Percentiles rank a stretch among this genome's conserved stretches.
Evolutionary conservation across 2,113 vertebrate genomes (phyloP).

Genomic region (Capra hircus): DNA sequence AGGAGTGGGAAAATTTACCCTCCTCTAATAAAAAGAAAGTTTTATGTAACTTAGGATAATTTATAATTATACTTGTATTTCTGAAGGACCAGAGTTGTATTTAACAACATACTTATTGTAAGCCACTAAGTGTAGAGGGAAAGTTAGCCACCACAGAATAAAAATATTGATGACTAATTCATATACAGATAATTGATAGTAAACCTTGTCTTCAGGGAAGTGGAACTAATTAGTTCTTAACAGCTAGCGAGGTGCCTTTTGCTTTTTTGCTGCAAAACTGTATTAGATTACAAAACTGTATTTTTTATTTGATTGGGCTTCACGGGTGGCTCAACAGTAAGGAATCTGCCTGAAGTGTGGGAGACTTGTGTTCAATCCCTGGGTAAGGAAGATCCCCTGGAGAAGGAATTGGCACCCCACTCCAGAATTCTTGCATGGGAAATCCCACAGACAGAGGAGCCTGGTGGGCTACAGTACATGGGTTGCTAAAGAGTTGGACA

Average conservation of each 20-base stretch:
- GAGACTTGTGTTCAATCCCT: neutral
- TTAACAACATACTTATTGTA: neutral
- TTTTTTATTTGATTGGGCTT: neutral
- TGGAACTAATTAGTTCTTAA: slow-evolving; percentile 18
- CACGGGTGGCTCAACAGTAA: neutral
- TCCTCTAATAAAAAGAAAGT: neutral
- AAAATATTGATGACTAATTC: slow-evolving; percentile 30
- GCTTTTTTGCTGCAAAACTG: neutral
- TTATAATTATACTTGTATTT: slow-evolving; percentile 18
- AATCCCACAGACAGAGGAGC: neutral
- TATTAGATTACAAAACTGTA: slow-evolving; percentile 1
- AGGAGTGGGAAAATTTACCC: neutral
- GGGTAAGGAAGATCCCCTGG: neutral
- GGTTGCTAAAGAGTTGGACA: neutral
- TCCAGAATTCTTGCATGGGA: neutral
- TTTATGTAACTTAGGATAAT: neutral
- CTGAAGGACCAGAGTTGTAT: neutral
- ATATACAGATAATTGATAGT: neutral
- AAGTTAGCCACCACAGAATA: neutral
- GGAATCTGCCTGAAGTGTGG: neutral
- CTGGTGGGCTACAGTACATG: neutral
- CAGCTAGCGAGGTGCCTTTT: neutral
- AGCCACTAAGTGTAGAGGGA: neutral
- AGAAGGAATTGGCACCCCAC: neutral
- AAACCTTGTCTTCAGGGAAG: neutral